Conservation (phyloP, 23 tunicate species). For the Ciona savignyi region DNA sequence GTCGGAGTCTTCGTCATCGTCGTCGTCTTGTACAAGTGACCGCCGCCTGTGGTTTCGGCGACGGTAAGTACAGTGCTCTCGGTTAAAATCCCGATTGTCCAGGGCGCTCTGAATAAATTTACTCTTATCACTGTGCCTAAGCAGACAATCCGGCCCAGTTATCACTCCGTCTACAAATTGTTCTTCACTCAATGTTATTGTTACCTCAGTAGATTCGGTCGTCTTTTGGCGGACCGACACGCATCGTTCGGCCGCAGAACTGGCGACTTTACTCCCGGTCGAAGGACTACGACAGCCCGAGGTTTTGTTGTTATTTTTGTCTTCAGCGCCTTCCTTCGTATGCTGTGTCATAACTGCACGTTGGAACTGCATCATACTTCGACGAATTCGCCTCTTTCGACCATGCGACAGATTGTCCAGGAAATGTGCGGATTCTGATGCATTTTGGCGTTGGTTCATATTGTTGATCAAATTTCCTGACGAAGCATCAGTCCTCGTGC, state of each 20-base stretch:
- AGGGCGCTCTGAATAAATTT: constrained; percentile 32
- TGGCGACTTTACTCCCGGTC: neutral
- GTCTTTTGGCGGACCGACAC: constrained; percentile 24
- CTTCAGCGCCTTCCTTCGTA: constrained; percentile 26
- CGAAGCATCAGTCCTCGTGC: neutral
- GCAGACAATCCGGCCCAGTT: constrained; percentile 60
- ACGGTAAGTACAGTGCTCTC: constrained; percentile 78
- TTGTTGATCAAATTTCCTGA: neutral
- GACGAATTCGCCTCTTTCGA: constrained; percentile 59
- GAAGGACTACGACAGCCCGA: neutral
- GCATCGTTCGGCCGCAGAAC: constrained; percentile 23
- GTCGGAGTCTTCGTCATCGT: constrained; percentile 27
- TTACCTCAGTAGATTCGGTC: constrained; percentile 12
- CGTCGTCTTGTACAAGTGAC: constrained; percentile 22
- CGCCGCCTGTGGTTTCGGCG: constrained; percentile 63
- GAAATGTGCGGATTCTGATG: constrained; percentile 11
- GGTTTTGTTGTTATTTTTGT: constrained; percentile 15
- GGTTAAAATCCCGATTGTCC: constrained; percentile 45
- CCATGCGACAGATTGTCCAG: constrained; percentile 56
- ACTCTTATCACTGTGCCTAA: constrained; percentile 24
- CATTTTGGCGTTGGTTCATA: neutral
- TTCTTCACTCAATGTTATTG: constrained; percentile 64
- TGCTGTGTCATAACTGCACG: constrained; percentile 62
- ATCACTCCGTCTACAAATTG: constrained; percentile 83
- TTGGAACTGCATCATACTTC: constrained; percentile 68